Percentiles rank a stretch among this genome's conserved stretches.
These are phyloP conservation scores for Rhagium mordax DNA, from an alignment of 2,888 invertebrate species.

Conservation along the genomic window DNA sequence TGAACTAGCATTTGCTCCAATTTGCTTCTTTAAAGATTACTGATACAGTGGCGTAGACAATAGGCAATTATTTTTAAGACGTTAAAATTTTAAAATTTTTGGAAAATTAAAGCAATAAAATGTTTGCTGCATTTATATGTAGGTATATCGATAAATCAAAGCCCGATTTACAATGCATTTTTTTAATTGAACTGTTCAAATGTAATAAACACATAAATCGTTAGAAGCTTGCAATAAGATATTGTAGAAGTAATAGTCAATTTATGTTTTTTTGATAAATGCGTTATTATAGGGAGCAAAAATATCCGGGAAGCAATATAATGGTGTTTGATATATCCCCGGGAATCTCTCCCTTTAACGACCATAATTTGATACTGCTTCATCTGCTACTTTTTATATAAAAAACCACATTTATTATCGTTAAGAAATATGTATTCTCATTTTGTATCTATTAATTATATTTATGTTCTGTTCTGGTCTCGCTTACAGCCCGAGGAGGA, in stretches of 20 bases:
- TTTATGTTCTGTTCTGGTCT: slow-evolving; percentile 24
- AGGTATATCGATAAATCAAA: too few species aligned
- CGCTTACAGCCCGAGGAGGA: slow-evolving; percentile 75
- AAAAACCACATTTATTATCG: slow-evolving; percentile 12
- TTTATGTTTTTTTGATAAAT: background rate
- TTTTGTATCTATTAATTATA: slow-evolving; percentile 27
- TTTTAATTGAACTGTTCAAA: too few species aligned
- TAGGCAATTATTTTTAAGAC: too few species aligned
- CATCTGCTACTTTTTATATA: background rate
- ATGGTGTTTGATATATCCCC: background rate
- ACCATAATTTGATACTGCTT: background rate
- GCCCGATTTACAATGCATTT: too few species aligned
- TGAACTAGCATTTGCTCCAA: too few species aligned
- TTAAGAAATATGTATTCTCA: slow-evolving; percentile 19
- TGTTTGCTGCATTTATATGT: too few species aligned
- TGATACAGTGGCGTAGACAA: too few species aligned
- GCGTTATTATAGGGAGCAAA: background rate
- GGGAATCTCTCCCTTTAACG: background rate
- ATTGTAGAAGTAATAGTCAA: background rate
- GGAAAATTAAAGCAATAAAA: too few species aligned
- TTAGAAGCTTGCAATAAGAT: too few species aligned
- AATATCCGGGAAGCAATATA: background rate
- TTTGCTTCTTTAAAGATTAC: too few species aligned
- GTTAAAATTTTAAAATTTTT: too few species aligned
- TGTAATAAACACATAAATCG: too few species aligned